phyloP scores from a whole-genome alignment of 92 coral and sea anemone genomes.

The Hydrozoanthus gracilis region DNA sequence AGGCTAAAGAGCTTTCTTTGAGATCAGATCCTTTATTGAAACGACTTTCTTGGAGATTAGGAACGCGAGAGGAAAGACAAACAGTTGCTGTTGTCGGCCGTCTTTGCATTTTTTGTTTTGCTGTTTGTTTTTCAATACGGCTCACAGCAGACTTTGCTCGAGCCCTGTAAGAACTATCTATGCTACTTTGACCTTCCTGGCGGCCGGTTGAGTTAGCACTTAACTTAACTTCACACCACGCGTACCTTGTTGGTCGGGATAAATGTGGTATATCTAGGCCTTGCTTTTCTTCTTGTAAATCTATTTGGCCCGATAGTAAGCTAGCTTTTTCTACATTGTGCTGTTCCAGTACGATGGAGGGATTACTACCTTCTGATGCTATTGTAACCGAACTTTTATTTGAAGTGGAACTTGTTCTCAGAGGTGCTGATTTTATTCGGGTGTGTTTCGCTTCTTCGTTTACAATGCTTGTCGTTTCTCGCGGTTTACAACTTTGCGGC shows the following conservation, averaged over 20 bases:
- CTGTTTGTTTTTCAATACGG: neutral
- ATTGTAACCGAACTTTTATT: neutral
- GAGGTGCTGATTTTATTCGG: slow-evolving; percentile 35
- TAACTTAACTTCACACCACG: neutral
- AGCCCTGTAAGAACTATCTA: neutral
- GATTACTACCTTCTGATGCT: neutral
- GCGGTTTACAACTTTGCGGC: slow-evolving; percentile 23
- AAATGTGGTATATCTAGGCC: neutral
- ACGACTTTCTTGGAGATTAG: neutral
- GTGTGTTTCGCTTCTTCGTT: slow-evolving; percentile 5
- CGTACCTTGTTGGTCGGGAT: slow-evolving; percentile 1
- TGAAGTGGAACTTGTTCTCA: slow-evolving; percentile 20
- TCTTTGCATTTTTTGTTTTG: neutral
- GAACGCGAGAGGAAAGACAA: neutral
- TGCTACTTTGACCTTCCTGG: neutral
- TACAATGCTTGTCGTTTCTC: neutral
- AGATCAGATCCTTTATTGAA: neutral
- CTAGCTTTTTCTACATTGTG: neutral
- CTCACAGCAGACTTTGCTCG: slow-evolving; percentile 39
- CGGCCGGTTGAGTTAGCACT: neutral
- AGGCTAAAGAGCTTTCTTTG: neutral
- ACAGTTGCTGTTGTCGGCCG: slow-evolving; percentile 28
- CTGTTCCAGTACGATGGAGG: neutral
- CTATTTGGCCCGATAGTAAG: neutral
- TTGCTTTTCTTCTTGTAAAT: neutral